Percentiles rank a stretch among this genome's conserved stretches.
phyloP scores from a whole-genome alignment of 2,888 invertebrate species.

The Cephus pygmeus region DNA sequence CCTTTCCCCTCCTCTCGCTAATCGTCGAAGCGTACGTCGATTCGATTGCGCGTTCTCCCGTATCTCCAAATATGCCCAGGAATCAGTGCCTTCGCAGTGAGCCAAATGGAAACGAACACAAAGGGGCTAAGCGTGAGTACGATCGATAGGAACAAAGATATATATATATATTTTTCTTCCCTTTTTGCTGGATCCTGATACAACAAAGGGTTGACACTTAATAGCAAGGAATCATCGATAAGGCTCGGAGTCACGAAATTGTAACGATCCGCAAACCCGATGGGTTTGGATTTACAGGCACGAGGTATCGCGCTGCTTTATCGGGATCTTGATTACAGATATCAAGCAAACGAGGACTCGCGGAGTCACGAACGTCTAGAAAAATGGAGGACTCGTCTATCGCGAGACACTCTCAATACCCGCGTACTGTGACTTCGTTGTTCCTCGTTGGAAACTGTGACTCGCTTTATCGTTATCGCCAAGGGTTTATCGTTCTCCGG shows the following conservation, averaged over 20 bases:
- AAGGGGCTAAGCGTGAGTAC: background rate
- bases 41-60: background rate
- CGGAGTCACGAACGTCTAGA: background rate
- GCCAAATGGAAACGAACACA: no score
- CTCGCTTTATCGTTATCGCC: background rate
- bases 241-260: background rate
- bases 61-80: background rate
- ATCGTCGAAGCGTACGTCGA: background rate
- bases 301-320: background rate
- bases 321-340: background rate
- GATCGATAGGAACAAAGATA: background rate
- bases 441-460: background rate
- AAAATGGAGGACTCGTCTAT: background rate
- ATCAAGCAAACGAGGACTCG: background rate
- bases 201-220: background rate
- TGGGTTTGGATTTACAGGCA: background rate
- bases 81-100: no score
- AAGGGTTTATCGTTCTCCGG: background rate
- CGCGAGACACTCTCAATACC: background rate
- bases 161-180: background rate
- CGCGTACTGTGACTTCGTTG: background rate
- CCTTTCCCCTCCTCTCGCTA: background rate
- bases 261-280: background rate
- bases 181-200: background rate
- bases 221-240: background rate